Percentiles rank a stretch among this genome's conserved stretches.
Evolutionary conservation across 2,797 vertebrate species (phyloP).

Genomic region (Neostethus bicornis): DNA sequence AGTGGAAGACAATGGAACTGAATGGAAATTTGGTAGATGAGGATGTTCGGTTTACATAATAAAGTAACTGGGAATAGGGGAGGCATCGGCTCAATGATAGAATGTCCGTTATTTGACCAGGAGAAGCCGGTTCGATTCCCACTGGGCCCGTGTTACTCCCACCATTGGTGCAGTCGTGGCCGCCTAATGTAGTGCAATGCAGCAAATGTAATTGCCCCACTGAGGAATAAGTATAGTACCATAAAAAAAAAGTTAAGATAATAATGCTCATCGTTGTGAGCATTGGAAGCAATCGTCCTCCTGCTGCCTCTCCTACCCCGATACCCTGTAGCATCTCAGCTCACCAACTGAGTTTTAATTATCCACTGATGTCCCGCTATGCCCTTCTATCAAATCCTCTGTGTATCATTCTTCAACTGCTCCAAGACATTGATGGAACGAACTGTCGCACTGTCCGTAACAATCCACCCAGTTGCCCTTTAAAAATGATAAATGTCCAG

Average conservation of each 20-base stretch:
- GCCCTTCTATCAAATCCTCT: slow-evolving; percentile 24
- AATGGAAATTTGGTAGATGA: slow-evolving; percentile 26
- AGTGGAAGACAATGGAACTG: too few relatives aligned
- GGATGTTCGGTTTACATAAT: slow-evolving; percentile 13
- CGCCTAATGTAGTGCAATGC: too few relatives aligned
- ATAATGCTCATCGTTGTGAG: slow-evolving; percentile 17
- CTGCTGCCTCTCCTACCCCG: not conserved
- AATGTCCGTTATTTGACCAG: slow-evolving; percentile 9
- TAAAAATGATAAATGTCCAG: slow-evolving; percentile 43
- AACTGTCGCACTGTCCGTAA: slow-evolving; percentile 27
- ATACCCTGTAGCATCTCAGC: slow-evolving; percentile 1
- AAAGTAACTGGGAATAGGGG: slow-evolving; percentile 10
- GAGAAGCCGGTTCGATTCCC: too few relatives aligned
- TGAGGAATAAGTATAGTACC: too few relatives aligned
- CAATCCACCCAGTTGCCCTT: slow-evolving; percentile 51
- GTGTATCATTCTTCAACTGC: slow-evolving; percentile 30
- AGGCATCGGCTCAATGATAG: slow-evolving; percentile 27
- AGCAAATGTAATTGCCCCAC: too few relatives aligned
- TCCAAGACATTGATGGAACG: slow-evolving; percentile 47
- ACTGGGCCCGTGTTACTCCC: too few relatives aligned
- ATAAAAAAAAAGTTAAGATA: too few relatives aligned
- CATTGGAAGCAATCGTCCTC: slow-evolving; percentile 24
- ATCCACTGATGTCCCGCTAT: slow-evolving; percentile 32
- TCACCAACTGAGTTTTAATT: slow-evolving; percentile 41
- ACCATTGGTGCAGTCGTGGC: too few relatives aligned